phyloP scores from a whole-genome alignment of 2,113 vertebrate genomes.

The Lutjanus erythropterus region DNA sequence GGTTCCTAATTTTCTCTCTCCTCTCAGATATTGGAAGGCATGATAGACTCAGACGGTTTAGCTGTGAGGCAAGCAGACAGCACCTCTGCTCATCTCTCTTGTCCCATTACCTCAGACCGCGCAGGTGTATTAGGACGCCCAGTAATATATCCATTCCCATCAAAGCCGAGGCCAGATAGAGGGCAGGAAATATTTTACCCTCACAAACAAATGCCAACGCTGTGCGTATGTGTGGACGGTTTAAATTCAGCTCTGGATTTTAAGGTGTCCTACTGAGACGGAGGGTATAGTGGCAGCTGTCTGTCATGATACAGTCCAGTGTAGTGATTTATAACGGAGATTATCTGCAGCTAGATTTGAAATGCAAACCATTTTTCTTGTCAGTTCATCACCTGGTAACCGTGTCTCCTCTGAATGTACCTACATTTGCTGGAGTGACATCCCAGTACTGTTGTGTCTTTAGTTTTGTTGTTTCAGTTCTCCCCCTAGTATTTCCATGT shows the following conservation, averaged over 20 bases:
- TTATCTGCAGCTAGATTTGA: constrained; percentile 24
- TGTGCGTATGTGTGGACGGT: not conserved
- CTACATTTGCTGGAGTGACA: not conserved
- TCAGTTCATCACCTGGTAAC: not conserved
- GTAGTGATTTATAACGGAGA: constrained; percentile 26
- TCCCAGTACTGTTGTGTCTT: not conserved
- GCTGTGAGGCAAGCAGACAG: constrained; percentile 40
- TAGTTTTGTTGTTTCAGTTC: not conserved
- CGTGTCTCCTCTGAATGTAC: not conserved
- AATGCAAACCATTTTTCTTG: constrained; percentile 10
- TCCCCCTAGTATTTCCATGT: no score
- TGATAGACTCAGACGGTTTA: constrained; percentile 61
- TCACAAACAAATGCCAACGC: constrained; percentile 40
- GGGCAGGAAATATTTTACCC: constrained; percentile 44
- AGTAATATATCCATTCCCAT: constrained; percentile 41
- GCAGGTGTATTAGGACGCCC: constrained; percentile 27
- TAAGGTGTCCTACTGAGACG: not conserved
- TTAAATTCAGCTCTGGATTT: constrained; percentile 10
- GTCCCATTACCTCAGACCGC: constrained; percentile 53
- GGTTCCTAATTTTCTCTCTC: constrained; percentile 58
- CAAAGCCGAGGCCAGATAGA: constrained; percentile 53
- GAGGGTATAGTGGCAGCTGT: not conserved
- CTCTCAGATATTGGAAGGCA: constrained; percentile 47
- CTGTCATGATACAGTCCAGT: not conserved
- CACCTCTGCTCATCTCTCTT: constrained; percentile 52